These are phyloP conservation scores for Neolamprologus brichardi DNA, from an alignment of 2,113 vertebrate species.

Conservation along the genomic window DNA sequence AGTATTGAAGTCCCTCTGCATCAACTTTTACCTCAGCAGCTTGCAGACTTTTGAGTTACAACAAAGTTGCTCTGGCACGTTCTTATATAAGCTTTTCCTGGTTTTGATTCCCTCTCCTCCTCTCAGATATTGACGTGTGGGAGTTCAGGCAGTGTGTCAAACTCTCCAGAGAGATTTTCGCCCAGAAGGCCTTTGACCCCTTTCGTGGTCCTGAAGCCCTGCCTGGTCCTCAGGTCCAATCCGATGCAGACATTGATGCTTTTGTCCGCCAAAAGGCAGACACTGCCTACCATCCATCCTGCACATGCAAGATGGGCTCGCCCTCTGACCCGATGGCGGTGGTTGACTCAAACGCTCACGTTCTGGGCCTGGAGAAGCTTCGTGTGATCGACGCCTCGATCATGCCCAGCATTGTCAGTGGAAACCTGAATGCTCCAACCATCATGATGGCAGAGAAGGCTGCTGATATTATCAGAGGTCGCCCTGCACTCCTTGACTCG, in stretches of 20 bases:
- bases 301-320: slow-evolving; percentile 93
- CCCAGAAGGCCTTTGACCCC: slow-evolving; percentile 84
- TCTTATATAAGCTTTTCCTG: neutral
- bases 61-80: neutral
- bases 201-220: slow-evolving; percentile 84
- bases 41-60: neutral
- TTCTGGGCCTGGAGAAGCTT: slow-evolving; percentile 83
- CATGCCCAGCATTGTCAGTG: slow-evolving; percentile 93
- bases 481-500: slow-evolving; percentile 70
- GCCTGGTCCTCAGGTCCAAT: slow-evolving; percentile 78
- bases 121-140: slow-evolving; percentile 80
- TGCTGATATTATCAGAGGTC: slow-evolving; percentile 85
- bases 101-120: neutral
- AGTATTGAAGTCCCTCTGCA: neutral
- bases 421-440: slow-evolving; percentile 92
- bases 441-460: slow-evolving; percentile 97
- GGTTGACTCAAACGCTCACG: slow-evolving; percentile 80
- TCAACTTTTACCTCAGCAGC: neutral
- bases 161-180: slow-evolving; percentile 87
- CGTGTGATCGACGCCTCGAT: slow-evolving; percentile 92
- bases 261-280: slow-evolving; percentile 87
- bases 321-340: slow-evolving; percentile 78
- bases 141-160: slow-evolving; percentile 87
- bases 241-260: slow-evolving; percentile 86
- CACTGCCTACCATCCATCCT: slow-evolving; percentile 93